Evolutionary conservation across 2,797 vertebrate species (phyloP).

Genomic region (Clarias laeviceps): DNA sequence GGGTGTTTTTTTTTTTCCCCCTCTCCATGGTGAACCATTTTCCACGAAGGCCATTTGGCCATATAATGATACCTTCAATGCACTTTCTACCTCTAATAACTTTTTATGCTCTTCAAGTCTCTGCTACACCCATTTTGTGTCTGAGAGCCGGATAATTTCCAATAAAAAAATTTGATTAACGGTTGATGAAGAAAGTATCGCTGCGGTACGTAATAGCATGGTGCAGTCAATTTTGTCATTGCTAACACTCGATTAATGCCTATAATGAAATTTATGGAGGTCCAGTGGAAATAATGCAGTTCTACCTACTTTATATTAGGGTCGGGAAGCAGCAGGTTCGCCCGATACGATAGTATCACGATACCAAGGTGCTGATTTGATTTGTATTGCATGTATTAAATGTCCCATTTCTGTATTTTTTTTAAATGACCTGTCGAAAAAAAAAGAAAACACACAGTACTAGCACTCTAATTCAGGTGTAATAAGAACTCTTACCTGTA

Average conservation of each 20-base stretch:
- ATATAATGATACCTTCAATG: conserved; percentile 84
- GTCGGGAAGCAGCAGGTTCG: no score
- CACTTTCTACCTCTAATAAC: conserved; percentile 86
- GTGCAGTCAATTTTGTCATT: not conserved
- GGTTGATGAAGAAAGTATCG: conserved; percentile 26
- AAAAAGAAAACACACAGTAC: not conserved
- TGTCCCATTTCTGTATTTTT: no score
- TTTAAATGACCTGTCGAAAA: no score
- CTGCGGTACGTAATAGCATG: conserved; percentile 20
- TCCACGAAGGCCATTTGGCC: conserved; percentile 63
- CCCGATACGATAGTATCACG: no score
- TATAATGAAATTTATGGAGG: not conserved
- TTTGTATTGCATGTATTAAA: no score
- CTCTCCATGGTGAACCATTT: conserved; percentile 59
- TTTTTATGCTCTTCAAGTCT: conserved; percentile 59
- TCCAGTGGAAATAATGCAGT: not conserved
- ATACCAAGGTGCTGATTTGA: no score
- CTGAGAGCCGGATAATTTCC: conserved; percentile 55
- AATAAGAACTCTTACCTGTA: not conserved
- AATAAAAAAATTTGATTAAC: conserved; percentile 48
- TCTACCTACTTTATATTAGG: not conserved
- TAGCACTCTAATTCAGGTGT: not conserved
- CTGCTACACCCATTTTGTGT: conserved; percentile 48
- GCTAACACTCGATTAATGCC: not conserved
- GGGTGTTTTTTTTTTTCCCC: conserved; percentile 45